Conservation (phyloP, 2,797 vertebrate species). For the Graptemys geographica region DNA sequence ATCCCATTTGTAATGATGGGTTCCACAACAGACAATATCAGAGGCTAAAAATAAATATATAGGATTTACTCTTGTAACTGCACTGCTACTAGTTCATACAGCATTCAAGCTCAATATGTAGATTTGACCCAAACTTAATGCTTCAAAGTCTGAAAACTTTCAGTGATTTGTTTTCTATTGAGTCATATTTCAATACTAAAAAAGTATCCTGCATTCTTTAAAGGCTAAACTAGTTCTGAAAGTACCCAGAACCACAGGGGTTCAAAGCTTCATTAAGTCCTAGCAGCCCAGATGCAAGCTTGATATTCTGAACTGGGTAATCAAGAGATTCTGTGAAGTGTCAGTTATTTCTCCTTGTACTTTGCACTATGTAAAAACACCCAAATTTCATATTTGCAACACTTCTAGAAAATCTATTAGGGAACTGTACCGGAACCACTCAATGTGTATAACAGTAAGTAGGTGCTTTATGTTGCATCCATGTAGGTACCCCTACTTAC, state of each 20-base stretch:
- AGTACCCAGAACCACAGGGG: fast-evolving
- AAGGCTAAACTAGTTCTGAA: background rate
- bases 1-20: background rate
- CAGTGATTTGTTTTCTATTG: background rate
- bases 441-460: background rate
- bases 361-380: background rate
- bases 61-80: background rate
- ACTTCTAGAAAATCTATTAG: background rate
- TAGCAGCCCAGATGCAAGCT: background rate
- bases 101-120: background rate
- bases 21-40: background rate
- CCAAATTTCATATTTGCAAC: background rate
- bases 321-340: fast-evolving
- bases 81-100: background rate
- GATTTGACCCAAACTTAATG: background rate
- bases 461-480: slow-evolving; percentile 15
- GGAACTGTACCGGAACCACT: fast-evolving
- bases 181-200: background rate
- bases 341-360: fast-evolving
- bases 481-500: background rate
- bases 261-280: background rate
- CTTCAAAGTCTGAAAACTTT: background rate
- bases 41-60: fast-evolving
- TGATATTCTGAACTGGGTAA: background rate
- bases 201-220: background rate